Percentiles rank a stretch among this genome's conserved stretches.
Conservation (phyloP, 2,888 invertebrate species). For the Toxonevra muliebris region DNA sequence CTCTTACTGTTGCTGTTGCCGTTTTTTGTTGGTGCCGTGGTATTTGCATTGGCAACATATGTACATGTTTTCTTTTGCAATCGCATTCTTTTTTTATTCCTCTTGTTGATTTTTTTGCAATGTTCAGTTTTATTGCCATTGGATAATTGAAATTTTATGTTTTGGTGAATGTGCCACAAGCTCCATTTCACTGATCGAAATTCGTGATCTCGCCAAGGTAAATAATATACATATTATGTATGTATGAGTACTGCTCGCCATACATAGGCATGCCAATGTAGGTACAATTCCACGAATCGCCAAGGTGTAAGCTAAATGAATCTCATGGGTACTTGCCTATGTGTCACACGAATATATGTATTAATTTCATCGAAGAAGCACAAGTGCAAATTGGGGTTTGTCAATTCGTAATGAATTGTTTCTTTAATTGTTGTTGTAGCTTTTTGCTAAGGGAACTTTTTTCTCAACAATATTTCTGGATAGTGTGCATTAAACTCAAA, state of each 20-base stretch:
- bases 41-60: conserved; percentile 9
- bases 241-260: no score
- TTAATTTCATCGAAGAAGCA: conserved; percentile 35
- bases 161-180: conserved; percentile 37
- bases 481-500: not conserved
- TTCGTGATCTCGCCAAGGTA: conserved; percentile 22
- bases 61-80: not conserved
- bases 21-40: conserved; percentile 33
- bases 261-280: conserved; percentile 20
- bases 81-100: conserved; percentile 6
- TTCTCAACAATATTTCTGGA: no score
- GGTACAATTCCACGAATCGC: no score
- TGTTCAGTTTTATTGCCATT: conserved; percentile 41
- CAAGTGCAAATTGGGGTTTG: conserved; percentile 38
- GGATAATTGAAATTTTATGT: conserved; percentile 61
- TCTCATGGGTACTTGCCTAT: conserved; percentile 15
- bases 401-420: not conserved
- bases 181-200: conserved; percentile 18
- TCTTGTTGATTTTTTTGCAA: conserved; percentile 34
- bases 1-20: conserved; percentile 18
- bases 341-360: conserved; percentile 29
- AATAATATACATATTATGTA: conserved; percentile 30
- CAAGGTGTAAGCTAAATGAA: no score
- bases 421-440: conserved; percentile 4
- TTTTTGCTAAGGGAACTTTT: not conserved